Evolutionary conservation across 2,113 vertebrate genomes (phyloP).

Genomic region (Marmota monax): DNA sequence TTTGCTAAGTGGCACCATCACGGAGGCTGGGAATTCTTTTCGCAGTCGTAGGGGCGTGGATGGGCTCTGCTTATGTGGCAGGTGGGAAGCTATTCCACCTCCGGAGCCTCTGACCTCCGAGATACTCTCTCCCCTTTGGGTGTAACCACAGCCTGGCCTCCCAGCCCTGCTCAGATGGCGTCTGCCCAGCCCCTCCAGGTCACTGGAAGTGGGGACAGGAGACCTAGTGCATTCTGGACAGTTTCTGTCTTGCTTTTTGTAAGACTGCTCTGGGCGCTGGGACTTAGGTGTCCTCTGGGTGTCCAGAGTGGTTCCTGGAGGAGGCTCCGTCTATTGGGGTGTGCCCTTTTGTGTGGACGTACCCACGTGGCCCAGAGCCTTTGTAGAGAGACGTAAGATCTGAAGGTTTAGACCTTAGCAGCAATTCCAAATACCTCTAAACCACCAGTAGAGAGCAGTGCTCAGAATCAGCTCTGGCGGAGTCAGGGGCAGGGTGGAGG

Average conservation of each 20-base stretch:
- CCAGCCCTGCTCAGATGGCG: no score
- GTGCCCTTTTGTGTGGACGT: no score
- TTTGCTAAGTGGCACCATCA: neutral
- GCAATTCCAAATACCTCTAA: neutral
- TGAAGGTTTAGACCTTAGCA: neutral
- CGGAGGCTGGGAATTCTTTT: neutral
- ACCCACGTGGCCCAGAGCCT: neutral
- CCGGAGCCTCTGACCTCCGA: neutral
- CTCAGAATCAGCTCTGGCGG: neutral
- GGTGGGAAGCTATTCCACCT: fast-evolving
- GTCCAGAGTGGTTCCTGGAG: fast-evolving
- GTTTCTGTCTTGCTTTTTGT: neutral
- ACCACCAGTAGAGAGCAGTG: fast-evolving
- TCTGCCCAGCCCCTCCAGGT: neutral
- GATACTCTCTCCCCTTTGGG: no score
- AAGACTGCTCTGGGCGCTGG: neutral
- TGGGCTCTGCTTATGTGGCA: neutral
- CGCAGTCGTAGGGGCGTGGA: fast-evolving
- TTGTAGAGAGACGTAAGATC: neutral
- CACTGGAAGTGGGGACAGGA: neutral
- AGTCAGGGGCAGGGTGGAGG: fast-evolving
- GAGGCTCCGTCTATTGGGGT: fast-evolving
- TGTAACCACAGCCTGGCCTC: fast-evolving
- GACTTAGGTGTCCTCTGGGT: neutral
- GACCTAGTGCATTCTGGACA: neutral